phyloP scores from a whole-genome alignment of 2,797 vertebrate species.

The Pogonophryne albipinna region DNA sequence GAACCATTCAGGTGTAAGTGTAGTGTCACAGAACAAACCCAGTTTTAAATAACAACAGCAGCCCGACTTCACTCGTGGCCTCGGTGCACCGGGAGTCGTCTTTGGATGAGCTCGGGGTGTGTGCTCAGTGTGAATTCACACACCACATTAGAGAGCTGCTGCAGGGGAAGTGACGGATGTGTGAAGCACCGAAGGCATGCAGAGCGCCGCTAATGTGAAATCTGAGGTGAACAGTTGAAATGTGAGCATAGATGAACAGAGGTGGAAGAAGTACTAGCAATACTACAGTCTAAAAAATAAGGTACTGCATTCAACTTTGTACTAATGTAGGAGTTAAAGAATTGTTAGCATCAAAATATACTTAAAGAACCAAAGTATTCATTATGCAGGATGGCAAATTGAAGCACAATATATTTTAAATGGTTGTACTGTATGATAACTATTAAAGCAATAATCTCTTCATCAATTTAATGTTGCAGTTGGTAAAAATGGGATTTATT shows the following conservation, averaged over 20 bases:
- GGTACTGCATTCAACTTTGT: too few species aligned
- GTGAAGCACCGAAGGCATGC: not conserved
- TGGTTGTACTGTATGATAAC: too few species aligned
- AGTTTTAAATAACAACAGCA: constrained; percentile 21
- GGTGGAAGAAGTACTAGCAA: too few species aligned
- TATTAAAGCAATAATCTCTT: too few species aligned
- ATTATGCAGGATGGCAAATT: too few species aligned
- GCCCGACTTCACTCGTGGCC: not conserved
- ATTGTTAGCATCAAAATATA: too few species aligned
- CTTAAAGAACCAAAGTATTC: too few species aligned
- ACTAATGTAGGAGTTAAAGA: too few species aligned
- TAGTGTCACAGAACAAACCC: not conserved
- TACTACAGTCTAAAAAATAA: too few species aligned
- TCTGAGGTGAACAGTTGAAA: not conserved
- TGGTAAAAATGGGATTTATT: too few species aligned
- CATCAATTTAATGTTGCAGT: too few species aligned
- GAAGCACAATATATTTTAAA: too few species aligned
- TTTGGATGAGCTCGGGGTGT: not conserved
- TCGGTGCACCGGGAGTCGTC: not conserved
- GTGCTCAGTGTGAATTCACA: constrained; percentile 12
- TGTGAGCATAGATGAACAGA: not conserved
- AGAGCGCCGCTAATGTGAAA: not conserved
- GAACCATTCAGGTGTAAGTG: not conserved
- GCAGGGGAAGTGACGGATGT: not conserved
- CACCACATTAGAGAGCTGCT: not conserved